Evolutionary conservation across 37 sponge, comb jelly and placozoan genomes (phyloP), one percentile per base, ranked within the genome.

Genomic region (Crambe crambe): DNA sequence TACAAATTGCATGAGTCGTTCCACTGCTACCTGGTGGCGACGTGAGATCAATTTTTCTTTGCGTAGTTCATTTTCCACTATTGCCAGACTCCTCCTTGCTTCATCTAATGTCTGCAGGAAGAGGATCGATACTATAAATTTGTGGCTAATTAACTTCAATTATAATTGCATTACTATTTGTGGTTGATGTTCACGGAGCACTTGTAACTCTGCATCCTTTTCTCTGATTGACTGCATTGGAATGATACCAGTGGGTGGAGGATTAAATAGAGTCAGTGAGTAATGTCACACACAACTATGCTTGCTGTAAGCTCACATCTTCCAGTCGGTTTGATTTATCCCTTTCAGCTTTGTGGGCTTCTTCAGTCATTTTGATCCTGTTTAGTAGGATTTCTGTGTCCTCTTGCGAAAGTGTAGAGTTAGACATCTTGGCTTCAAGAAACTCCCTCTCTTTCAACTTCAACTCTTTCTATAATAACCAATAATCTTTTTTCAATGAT

Each of bases 21-120:
- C 92, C 18, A 79, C 73, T 21, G 92, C 84, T 4, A 81, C 82
- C 80, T 92, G 82, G 41, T 77, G 84, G 40, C 89, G 71, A 18
- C 82, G 70, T 27, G 59, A 47, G 3, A 43, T 72, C 34, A 36
- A 56, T 40, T 84, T 44, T 31, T 84, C 85, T 37, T 92, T 92
- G 26, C 70, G 74, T 21, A 87, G 29, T 74, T 92, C 72, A 72
- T 85, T 87, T 42, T 87, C 89, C 30, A 80, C 5, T 0, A 76
- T 60, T 1, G 92, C 85, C 51, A 92, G 25, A 26, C 69, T 78
- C 29, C 39, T 76, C 36, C 57, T 73, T 42, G 72, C 17, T 25
- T 92, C 92, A 27, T 37, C 67, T 30, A 30, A 29, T 36, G 25
- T 78, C 78, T 78, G 78, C 76, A 58, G 61, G 38, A 75, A 39